These are phyloP conservation scores for Anagyrus pseudococci DNA, from an alignment of 2,888 invertebrate genomes.

Conservation along the genomic window DNA sequence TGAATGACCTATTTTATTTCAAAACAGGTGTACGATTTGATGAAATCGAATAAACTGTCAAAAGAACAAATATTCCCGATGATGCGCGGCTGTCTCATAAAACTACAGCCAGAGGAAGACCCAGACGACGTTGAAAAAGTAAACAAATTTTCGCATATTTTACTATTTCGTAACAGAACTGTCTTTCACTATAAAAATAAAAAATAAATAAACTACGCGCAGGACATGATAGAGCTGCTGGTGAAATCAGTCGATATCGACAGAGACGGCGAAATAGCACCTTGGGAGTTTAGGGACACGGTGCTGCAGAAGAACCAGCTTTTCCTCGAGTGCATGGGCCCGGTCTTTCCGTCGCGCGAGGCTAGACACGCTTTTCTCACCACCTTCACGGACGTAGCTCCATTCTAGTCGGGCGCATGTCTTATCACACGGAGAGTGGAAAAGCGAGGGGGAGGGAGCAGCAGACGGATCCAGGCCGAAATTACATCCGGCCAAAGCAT, in stretches of 20 bases:
- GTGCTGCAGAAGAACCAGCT: constrained; percentile 57
- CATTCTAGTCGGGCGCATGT: neutral
- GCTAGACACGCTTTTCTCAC: constrained; percentile 51
- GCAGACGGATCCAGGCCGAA: too few species aligned
- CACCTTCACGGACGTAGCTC: constrained; percentile 47
- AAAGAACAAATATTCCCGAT: constrained; percentile 56
- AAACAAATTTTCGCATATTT: too few species aligned
- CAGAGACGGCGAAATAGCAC: constrained; percentile 65
- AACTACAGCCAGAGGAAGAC: constrained; percentile 66
- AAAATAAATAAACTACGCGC: neutral
- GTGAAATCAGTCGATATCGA: constrained; percentile 68
- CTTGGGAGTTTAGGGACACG: constrained; percentile 64
- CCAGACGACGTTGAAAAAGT: constrained; percentile 68
- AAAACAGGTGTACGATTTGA: constrained; percentile 53
- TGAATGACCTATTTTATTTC: constrained; percentile 1
- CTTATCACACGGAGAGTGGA: neutral
- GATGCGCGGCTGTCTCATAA: constrained; percentile 61
- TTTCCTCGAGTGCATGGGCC: constrained; percentile 55
- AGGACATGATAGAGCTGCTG: constrained; percentile 68
- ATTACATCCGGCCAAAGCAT: too few species aligned
- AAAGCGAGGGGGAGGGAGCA: too few species aligned
- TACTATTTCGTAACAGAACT: neutral
- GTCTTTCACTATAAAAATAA: constrained; percentile 6
- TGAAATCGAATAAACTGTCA: constrained; percentile 50
- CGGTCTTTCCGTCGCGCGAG: constrained; percentile 54